phyloP scores from a whole-genome alignment of 2,113 vertebrate species.

The Corvus cornix region DNA sequence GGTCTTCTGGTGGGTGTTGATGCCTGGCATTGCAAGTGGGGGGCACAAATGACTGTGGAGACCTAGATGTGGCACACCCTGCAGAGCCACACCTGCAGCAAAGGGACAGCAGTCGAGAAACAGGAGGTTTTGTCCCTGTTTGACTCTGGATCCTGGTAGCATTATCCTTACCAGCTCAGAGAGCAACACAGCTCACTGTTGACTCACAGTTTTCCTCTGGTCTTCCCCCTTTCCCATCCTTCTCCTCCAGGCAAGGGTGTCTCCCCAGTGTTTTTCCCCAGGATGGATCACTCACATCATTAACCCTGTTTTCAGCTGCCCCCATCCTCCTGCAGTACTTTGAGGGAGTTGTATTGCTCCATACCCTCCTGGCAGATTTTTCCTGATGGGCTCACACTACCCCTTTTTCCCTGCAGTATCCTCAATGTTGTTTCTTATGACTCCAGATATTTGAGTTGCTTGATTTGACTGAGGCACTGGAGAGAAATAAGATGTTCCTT shows the following conservation, averaged over 20 bases:
- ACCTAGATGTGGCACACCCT: background rate
- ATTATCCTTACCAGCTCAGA: background rate
- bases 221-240: background rate
- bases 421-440: background rate
- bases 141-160: background rate
- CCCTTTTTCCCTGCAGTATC: background rate
- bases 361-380: background rate
- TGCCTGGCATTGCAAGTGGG: background rate
- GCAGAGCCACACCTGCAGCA: background rate
- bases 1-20: background rate
- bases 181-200: background rate
- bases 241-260: background rate
- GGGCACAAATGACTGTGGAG: background rate
- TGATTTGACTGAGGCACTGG: background rate
- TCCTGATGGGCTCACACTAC: background rate
- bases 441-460: background rate
- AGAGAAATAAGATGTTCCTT: background rate
- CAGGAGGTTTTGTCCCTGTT: background rate
- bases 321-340: background rate
- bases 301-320: background rate
- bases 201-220: background rate
- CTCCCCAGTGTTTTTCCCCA: background rate
- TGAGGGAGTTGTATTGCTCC: background rate
- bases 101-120: rapidly evolving
- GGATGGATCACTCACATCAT: background rate